A percentile compares a stretch with the other conserved stretches of the same genome.
Conservation (phyloP, 2,888 invertebrate species). For the Synanthedon andrenaeformis region DNA sequence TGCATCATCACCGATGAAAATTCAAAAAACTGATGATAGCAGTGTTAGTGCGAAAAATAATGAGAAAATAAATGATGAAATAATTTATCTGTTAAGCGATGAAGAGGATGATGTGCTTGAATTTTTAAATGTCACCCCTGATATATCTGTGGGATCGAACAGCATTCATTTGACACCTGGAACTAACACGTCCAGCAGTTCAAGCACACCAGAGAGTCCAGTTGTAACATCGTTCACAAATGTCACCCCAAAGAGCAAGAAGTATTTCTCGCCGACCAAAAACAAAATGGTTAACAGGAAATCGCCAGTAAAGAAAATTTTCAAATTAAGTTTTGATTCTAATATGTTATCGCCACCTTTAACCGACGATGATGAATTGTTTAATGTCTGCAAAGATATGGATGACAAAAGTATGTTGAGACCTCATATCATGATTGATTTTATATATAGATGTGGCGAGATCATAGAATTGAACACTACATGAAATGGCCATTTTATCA, state of each 20-base stretch:
- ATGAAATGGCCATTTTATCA: too few species aligned
- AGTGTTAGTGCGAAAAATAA: neutral
- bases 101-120: neutral
- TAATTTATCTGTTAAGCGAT: neutral
- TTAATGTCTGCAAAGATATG: constrained; percentile 18
- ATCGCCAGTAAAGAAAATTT: constrained; percentile 28
- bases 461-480: too few species aligned
- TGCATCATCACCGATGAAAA: neutral
- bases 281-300: constrained; percentile 27
- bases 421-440: too few species aligned
- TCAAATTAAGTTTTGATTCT: constrained; percentile 14
- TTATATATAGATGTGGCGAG: too few species aligned
- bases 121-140: neutral
- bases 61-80: neutral
- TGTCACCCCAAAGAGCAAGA: constrained; percentile 9
- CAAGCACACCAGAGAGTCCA: constrained; percentile 5
- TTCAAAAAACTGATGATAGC: neutral
- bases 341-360: constrained; percentile 2
- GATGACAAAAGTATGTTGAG: constrained; percentile 52
- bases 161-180: neutral
- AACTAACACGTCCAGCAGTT: neutral
- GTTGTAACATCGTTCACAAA: neutral
- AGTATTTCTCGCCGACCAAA: constrained; percentile 44
- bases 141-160: neutral
- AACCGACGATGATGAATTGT: constrained; percentile 12